A percentile compares a stretch with the other conserved stretches of the same genome.
Evolutionary conservation across 2,888 invertebrate species (phyloP).

Genomic region (Thelaira solivaga): DNA sequence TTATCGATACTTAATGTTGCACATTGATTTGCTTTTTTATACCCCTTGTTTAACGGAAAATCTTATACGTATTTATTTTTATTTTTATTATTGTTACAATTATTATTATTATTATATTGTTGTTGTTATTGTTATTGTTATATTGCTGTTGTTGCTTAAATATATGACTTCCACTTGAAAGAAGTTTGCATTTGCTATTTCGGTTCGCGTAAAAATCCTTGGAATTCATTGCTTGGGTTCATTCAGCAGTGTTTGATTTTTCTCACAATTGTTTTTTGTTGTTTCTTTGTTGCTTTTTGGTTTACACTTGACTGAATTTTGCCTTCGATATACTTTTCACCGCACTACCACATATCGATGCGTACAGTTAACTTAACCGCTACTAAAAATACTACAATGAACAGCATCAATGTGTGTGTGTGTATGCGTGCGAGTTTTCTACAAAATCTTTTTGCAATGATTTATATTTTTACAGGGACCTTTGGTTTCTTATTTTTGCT

Average conservation of each 20-base stretch:
- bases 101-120: slow-evolving; percentile 29
- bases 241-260: slow-evolving; percentile 13
- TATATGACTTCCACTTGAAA: slow-evolving; percentile 56
- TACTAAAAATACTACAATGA: background rate
- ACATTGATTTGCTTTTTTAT: background rate
- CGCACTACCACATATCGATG: slow-evolving; percentile 52
- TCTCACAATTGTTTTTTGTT: background rate
- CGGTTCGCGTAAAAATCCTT: slow-evolving; percentile 48
- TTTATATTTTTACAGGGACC: slow-evolving; percentile 55
- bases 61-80: slow-evolving; percentile 31
- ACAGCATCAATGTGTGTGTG: background rate
- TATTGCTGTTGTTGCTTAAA: slow-evolving; percentile 51
- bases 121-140: slow-evolving; percentile 18
- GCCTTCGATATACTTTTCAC: slow-evolving; percentile 42
- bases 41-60: slow-evolving; percentile 28
- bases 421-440: slow-evolving; percentile 14
- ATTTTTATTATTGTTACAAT: too few species aligned
- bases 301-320: slow-evolving; percentile 55
- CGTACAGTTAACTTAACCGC: slow-evolving; percentile 49
- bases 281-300: slow-evolving; percentile 21
- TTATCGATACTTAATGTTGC: slow-evolving; percentile 47
- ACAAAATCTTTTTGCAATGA: slow-evolving; percentile 39
- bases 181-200: slow-evolving; percentile 51
- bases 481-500: slow-evolving; percentile 27
- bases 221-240: slow-evolving; percentile 28